These are phyloP conservation scores for Salvelinus fontinalis DNA, from an alignment of 2,113 vertebrate genomes.

Conservation along the genomic window DNA sequence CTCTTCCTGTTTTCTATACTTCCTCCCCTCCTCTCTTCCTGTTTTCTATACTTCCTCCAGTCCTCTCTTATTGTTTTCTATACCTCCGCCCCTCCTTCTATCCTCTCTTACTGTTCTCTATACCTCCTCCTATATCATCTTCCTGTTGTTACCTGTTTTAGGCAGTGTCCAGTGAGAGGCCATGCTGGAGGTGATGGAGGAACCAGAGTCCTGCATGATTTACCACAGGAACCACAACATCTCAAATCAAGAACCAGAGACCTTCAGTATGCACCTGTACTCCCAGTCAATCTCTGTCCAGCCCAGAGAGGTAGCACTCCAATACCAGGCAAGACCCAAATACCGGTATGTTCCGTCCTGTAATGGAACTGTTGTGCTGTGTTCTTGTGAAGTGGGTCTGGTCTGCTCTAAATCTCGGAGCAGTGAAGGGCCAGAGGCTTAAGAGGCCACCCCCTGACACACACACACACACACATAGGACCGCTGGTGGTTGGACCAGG, in stretches of 20 bases:
- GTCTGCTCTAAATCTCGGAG: constrained; percentile 37
- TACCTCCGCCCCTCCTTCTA: too few relatives aligned
- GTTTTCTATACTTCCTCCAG: too few relatives aligned
- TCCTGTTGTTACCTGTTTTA: constrained; percentile 37
- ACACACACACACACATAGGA: constrained; percentile 5
- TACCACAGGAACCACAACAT: not conserved
- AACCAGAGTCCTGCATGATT: constrained; percentile 42
- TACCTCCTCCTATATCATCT: too few relatives aligned
- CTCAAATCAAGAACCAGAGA: not conserved
- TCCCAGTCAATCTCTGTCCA: too few relatives aligned
- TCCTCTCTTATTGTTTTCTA: too few relatives aligned
- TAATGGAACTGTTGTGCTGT: constrained; percentile 7
- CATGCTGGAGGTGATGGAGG: constrained; percentile 19
- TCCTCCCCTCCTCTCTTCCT: too few relatives aligned
- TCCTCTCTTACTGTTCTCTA: too few relatives aligned
- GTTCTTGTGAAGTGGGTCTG: constrained; percentile 4
- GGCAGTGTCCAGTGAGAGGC: constrained; percentile 53
- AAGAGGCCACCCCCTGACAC: constrained; percentile 51
- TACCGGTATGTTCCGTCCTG: not conserved
- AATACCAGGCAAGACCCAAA: not conserved
- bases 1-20: too few relatives aligned
- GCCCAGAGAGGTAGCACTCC: constrained; percentile 6
- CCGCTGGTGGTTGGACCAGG: not conserved
- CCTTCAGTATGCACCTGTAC: too few relatives aligned
- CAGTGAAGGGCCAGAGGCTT: constrained; percentile 47